A percentile compares a stretch with the other conserved stretches of the same genome.
Evolutionary conservation across 2,888 invertebrate species (phyloP).

Genomic region (Eristalis pertinax): DNA sequence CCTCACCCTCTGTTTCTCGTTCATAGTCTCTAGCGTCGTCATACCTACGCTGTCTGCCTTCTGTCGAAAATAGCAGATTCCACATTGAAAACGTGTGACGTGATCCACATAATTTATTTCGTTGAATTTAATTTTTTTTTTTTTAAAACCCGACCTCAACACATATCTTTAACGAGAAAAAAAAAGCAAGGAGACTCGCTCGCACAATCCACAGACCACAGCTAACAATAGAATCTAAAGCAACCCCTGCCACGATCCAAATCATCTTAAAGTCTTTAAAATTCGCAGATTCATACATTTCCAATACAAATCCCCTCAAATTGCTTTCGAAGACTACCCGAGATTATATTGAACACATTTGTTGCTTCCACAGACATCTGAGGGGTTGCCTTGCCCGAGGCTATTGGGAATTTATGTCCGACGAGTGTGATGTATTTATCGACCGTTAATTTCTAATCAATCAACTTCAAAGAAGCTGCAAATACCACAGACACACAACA

Average conservation of each 20-base stretch:
- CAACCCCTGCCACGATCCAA: background rate
- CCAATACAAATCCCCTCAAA: background rate
- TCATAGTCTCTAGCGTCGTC: too few species aligned
- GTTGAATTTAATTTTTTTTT: too few species aligned
- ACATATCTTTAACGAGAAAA: too few species aligned
- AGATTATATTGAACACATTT: background rate
- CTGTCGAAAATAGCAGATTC: too few species aligned
- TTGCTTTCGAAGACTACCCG: background rate
- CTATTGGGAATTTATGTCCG: background rate
- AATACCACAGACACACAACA: background rate
- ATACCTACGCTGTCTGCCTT: too few species aligned
- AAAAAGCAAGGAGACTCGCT: too few species aligned
- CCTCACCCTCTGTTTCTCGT: too few species aligned
- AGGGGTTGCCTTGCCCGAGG: background rate
- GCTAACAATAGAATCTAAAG: background rate
- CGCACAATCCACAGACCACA: background rate
- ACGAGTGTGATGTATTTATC: background rate
- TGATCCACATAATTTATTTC: too few species aligned
- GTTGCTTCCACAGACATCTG: background rate
- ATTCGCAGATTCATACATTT: background rate
- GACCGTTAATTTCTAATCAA: constrained; percentile 1
- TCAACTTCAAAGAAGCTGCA: background rate
- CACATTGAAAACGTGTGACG: too few species aligned
- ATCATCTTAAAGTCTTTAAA: background rate
- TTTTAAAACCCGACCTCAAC: too few species aligned